A percentile compares a stretch with the other conserved stretches of the same genome.
Evolutionary conservation across 2,113 vertebrate genomes (phyloP).

Genomic region (Tragelaphus buxtoni): DNA sequence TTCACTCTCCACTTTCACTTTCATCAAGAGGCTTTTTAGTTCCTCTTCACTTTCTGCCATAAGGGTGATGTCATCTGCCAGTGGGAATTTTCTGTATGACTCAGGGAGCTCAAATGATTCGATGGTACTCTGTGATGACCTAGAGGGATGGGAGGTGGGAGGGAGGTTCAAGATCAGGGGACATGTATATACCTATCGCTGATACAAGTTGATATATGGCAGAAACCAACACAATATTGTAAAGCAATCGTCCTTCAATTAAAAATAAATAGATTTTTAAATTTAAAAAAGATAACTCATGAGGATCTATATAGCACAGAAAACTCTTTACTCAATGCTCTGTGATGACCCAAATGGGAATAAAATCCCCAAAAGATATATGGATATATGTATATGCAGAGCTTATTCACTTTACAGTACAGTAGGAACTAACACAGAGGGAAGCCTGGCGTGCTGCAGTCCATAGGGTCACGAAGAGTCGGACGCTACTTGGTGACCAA

Average conservation of each 20-base stretch:
- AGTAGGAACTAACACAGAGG: not conserved
- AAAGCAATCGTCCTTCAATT: not conserved
- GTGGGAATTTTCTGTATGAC: not conserved
- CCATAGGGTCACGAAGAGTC: not conserved
- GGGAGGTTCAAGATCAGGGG: not conserved
- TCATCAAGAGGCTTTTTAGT: no score
- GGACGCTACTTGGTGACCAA: fast-evolving
- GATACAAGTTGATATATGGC: not conserved
- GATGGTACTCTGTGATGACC: not conserved
- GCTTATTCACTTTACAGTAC: not conserved
- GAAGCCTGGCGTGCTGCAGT: not conserved
- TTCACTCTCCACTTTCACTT: no score
- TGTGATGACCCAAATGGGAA: not conserved
- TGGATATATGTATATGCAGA: not conserved
- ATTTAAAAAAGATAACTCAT: not conserved
- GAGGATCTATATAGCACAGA: not conserved
- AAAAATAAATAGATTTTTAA: not conserved
- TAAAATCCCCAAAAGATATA: not conserved
- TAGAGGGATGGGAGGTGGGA: not conserved
- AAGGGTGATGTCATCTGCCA: not conserved
- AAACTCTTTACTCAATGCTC: not conserved
- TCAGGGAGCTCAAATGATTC: not conserved
- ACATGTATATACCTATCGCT: not conserved
- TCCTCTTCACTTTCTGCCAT: no score
- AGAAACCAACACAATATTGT: not conserved